Base-by-base conservation (phyloP, 2,888 invertebrate species). In the Oscheius myriophilus region DNA sequence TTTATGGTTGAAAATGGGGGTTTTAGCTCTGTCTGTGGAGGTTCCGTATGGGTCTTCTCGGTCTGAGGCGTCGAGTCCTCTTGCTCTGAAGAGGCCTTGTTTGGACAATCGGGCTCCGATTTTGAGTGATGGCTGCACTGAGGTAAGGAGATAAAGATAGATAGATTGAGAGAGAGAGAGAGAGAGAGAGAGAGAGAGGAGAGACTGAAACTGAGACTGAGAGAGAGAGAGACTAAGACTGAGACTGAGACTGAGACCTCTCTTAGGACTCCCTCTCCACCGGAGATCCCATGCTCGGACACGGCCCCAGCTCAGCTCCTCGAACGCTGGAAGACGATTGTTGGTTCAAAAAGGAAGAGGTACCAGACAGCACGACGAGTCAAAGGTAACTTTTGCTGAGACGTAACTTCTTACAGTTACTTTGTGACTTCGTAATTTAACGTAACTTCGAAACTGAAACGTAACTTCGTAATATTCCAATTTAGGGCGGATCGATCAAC, bases 321-420 rank as follows among this genome's bases (percentile, higher is more conserved):
- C 43, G 70, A 46, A n/a, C 41, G 4, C n/a, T 57, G 11, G 51
- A 51, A 11, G 62, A 68, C 6, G 68, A 63, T n/a, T 39, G 25
- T 21, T 69, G 69, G 69, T 58, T 57, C 43, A 53, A 55, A 52
- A 57, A 23, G 21, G 67, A 63, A 26, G 70, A 70, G 18, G 57
- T 58, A 21, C 70, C 72, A 6, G 72, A 72, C 25, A 72, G 72
- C 33, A 72, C 72, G 1, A 72, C 72, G 3, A 63, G 64, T 63
- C 72, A 72, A 46, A 41, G 71, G 71, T 71, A 33, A n/a, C n/a
- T n/a, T n/a, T n/a, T n/a, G n/a, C n/a, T n/a, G n/a, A n/a, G n/a
- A n/a, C n/a, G n/a, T n/a, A n/a, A n/a, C n/a, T 12, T 16, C 49
- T n/a, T 43, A 6, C 2, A 11, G 43, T 16, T 14, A 39, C 41